Conservation (phyloP, 2,113 vertebrate genomes). For the Bungarus multicinctus region DNA sequence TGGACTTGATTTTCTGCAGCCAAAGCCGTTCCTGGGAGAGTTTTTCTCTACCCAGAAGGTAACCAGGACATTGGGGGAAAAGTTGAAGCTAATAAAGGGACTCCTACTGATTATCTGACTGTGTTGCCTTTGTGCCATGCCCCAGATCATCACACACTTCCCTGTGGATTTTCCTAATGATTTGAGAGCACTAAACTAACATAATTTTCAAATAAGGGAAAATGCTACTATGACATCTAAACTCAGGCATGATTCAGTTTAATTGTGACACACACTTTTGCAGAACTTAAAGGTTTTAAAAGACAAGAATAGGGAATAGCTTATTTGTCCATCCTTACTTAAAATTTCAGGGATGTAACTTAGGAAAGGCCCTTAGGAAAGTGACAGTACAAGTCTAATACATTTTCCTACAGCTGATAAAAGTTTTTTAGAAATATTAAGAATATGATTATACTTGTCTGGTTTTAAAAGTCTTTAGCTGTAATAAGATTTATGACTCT, state of each 20-base stretch:
- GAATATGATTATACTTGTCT: neutral
- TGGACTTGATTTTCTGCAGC: too few species aligned
- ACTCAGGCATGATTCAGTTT: neutral
- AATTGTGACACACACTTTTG: neutral
- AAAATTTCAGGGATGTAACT: neutral
- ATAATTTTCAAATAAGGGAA: neutral
- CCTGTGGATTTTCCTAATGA: neutral
- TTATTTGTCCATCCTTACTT: neutral
- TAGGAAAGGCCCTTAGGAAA: too few species aligned
- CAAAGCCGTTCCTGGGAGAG: too few species aligned
- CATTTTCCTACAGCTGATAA: neutral
- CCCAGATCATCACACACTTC: neutral
- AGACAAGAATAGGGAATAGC: neutral
- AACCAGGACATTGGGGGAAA: too few species aligned
- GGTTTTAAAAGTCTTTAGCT: conserved; percentile 1
- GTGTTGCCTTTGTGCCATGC: too few species aligned
- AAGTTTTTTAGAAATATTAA: neutral
- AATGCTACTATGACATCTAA: neutral
- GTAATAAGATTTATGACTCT: neutral
- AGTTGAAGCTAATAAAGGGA: too few species aligned
- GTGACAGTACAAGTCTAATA: neutral
- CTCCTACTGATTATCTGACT: too few species aligned
- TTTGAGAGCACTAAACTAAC: neutral
- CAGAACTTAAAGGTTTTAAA: neutral
- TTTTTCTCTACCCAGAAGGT: too few species aligned